Evolutionary conservation across 2,113 vertebrate species (phyloP).

Genomic region (Synchiropus splendidus): DNA sequence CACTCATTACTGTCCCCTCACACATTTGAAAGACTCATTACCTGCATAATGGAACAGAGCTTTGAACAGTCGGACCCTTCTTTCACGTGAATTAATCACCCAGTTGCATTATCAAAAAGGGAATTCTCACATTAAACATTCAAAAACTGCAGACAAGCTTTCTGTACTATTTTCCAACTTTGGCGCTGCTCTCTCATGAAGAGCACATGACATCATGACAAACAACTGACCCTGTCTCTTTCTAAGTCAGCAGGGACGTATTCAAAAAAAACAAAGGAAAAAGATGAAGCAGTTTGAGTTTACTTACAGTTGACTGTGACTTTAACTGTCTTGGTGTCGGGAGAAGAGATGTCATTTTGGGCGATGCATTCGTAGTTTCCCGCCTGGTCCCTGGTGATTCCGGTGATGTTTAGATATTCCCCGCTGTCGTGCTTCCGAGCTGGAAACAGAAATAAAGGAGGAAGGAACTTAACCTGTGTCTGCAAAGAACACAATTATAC

Average conservation of each 20-base stretch:
- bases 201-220: constrained; percentile 15
- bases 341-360: constrained; percentile 87
- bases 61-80: constrained; percentile 69
- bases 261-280: constrained; percentile 1
- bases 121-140: constrained; percentile 73
- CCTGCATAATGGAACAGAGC: constrained; percentile 73
- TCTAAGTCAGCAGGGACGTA: constrained; percentile 3
- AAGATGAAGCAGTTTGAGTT: constrained; percentile 11
- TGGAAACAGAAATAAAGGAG: constrained; percentile 51
- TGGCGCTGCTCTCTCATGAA: constrained; percentile 21
- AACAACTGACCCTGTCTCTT: constrained; percentile 6
- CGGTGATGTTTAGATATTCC: constrained; percentile 93
- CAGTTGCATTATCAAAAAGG: constrained; percentile 63
- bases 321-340: constrained; percentile 89
- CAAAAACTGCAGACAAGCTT: constrained; percentile 52
- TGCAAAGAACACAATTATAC: constrained; percentile 22
- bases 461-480: constrained; percentile 27
- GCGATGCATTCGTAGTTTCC: constrained; percentile 95
- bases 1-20: constrained; percentile 72
- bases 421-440: constrained; percentile 89
- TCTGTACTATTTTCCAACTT: constrained; percentile 41
- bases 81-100: constrained; percentile 69
- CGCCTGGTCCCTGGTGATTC: constrained; percentile 89
- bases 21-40: constrained; percentile 76
- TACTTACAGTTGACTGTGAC: constrained; percentile 97